These are phyloP conservation scores for Hypanus sabinus DNA, from an alignment of 2,113 vertebrate species.

Conservation along the genomic window DNA sequence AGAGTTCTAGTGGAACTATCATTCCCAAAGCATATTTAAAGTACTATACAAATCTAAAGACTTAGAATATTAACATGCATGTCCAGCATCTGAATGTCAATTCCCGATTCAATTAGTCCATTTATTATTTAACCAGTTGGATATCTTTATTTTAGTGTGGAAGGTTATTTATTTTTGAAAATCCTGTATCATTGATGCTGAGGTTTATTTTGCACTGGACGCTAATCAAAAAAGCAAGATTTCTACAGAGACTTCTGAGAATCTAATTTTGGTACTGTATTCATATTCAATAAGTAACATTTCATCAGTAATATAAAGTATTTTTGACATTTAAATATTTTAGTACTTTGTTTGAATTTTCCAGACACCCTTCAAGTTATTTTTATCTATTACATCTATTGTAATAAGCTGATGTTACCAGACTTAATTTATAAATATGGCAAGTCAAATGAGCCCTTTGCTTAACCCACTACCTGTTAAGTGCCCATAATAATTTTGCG, in stretches of 20 bases:
- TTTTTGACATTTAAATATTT: neutral
- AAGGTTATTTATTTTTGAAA: neutral
- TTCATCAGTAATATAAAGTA: neutral
- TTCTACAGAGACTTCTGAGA: neutral
- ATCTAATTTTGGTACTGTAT: neutral
- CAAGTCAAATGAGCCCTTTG: neutral
- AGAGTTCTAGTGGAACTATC: neutral
- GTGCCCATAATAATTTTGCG: neutral
- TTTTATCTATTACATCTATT: too few species aligned
- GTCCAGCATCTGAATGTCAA: neutral
- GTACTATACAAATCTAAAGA: neutral
- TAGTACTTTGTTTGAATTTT: neutral
- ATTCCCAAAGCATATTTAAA: slow-evolving; percentile 8
- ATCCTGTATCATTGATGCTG: neutral
- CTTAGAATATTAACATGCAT: neutral
- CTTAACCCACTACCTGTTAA: neutral
- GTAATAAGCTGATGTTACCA: neutral
- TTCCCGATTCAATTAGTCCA: neutral
- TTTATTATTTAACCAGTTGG: neutral
- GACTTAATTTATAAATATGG: neutral
- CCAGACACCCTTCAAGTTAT: neutral
- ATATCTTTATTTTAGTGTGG: neutral
- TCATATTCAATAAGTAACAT: too few species aligned
- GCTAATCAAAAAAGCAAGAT: neutral
- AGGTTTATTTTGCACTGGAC: neutral